These are phyloP conservation scores for Hydrozoanthus gracilis DNA, from an alignment of 92 coral and sea anemone genomes.

Conservation along the genomic window DNA sequence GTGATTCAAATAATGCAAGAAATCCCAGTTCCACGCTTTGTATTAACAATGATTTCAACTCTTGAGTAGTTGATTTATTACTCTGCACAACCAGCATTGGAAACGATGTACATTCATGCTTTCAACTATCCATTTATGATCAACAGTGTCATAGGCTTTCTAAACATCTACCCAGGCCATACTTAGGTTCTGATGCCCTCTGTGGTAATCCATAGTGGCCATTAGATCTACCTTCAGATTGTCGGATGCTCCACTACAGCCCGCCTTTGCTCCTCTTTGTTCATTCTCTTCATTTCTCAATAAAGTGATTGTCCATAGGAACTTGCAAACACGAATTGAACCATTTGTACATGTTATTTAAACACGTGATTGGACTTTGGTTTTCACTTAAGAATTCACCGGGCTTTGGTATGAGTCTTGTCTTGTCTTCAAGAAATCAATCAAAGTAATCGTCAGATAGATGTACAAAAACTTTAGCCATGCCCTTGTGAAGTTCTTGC, in stretches of 20 bases:
- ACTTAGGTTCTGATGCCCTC: slow-evolving; percentile 52
- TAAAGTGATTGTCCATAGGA: slow-evolving; percentile 62
- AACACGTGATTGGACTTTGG: slow-evolving; percentile 67
- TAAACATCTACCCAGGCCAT: slow-evolving; percentile 70
- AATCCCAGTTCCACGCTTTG: slow-evolving; percentile 53
- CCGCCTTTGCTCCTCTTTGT: slow-evolving; percentile 59
- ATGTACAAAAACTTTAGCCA: not conserved
- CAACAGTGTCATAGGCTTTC: slow-evolving; percentile 61
- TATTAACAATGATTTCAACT: slow-evolving; percentile 58
- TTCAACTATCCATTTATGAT: slow-evolving; percentile 45
- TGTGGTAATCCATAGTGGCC: slow-evolving; percentile 60
- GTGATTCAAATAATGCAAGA: slow-evolving; percentile 46
- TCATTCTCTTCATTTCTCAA: slow-evolving; percentile 44
- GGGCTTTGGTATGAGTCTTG: slow-evolving; percentile 50
- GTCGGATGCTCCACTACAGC: slow-evolving; percentile 65
- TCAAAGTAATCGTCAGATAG: slow-evolving; percentile 22
- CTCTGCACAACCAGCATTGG: slow-evolving; percentile 55
- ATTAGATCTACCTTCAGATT: slow-evolving; percentile 70
- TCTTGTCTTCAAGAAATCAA: slow-evolving; percentile 47
- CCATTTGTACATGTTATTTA: slow-evolving; percentile 60
- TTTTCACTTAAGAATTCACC: slow-evolving; percentile 59
- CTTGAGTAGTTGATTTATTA: slow-evolving; percentile 36
- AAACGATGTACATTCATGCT: slow-evolving; percentile 50
- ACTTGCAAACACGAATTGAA: slow-evolving; percentile 56
- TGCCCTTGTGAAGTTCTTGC: not conserved